Evolutionary conservation across 2,797 vertebrate species (phyloP), one percentile per base, ranked within the genome.

Genomic region (Bryconaethiops microstoma): DNA sequence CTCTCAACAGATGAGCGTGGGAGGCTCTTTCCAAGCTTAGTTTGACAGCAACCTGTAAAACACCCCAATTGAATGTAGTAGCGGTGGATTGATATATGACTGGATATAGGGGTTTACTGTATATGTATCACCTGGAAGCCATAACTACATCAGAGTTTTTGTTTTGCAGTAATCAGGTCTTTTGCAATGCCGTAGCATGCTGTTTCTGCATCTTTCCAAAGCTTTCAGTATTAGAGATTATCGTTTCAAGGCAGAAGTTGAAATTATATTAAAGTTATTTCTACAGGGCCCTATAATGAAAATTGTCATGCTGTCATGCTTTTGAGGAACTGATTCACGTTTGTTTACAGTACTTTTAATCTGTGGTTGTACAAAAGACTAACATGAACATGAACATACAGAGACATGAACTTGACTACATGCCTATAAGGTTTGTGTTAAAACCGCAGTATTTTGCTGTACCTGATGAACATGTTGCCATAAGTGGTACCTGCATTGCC

Each of bases 1-100:
- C 86, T 88, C 83, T 83, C 68, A 68, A 54, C 84, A 81, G 84
- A 86, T 82, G 79, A 86, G 70, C 77, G 76, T 71, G 70, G 84
- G 83, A 85, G 81, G 74, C 55, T 87, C 82, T 89, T 86, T 86
- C 69, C 57, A 39, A 64, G 63, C 63, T 68, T 35, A 67, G 65
- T 35, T 67, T 74, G 45, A 79, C 78, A 74, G 77, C 73, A n/a
- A 8, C 6, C 78, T 84, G 69, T 65, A 64, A 79, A 86, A 67
- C 40, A 68, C 35, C 72, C 54, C 25, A 23, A 35, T 77, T 45
- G 45, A 74, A 13, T 60, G 29, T 40, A 40, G 60, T 63, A 40
- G 29, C 57, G 35, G 72, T 62, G 45, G 23, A 67, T 23, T 77
- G 10, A 77, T 74, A 50, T 25, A 55, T 65, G 17, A 80, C 29